A percentile compares a stretch with the other conserved stretches of the same genome.
Conservation (phyloP, 2,113 vertebrate species). For the Scatophagus argus region DNA sequence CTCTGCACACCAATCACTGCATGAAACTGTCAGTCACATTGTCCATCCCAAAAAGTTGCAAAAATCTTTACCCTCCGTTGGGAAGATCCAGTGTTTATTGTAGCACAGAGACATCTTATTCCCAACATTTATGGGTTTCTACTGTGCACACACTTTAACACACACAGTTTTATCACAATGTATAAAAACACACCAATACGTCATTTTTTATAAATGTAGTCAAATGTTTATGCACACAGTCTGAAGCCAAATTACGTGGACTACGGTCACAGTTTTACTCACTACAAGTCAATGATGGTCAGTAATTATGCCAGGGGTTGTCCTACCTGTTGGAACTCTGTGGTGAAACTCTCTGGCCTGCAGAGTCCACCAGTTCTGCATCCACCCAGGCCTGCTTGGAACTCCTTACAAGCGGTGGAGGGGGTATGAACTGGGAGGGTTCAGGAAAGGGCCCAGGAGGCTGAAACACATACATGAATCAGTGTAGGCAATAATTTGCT, state of each 20-base stretch:
- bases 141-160: neutral
- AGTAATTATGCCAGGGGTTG: too few relatives aligned
- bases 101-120: too few relatives aligned
- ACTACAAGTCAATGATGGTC: neutral
- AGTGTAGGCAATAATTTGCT: neutral
- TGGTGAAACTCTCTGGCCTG: conserved; percentile 60
- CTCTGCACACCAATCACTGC: too few relatives aligned
- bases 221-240: neutral
- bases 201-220: too few relatives aligned
- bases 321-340: conserved; percentile 78
- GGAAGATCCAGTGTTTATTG: too few relatives aligned
- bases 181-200: neutral
- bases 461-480: conserved; percentile 42
- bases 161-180: neutral
- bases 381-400: conserved; percentile 83
- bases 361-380: conserved; percentile 50
- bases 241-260: neutral
- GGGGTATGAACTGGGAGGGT: neutral
- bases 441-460: conserved; percentile 9
- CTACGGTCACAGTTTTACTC: neutral
- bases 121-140: too few relatives aligned
- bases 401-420: conserved; percentile 57
- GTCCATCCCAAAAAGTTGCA: too few relatives aligned
- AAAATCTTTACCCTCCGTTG: too few relatives aligned
- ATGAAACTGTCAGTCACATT: too few relatives aligned